Conservation (phyloP, 1,140 invertebrate genomes). For the Lordiphosa clarofinis region DNA sequence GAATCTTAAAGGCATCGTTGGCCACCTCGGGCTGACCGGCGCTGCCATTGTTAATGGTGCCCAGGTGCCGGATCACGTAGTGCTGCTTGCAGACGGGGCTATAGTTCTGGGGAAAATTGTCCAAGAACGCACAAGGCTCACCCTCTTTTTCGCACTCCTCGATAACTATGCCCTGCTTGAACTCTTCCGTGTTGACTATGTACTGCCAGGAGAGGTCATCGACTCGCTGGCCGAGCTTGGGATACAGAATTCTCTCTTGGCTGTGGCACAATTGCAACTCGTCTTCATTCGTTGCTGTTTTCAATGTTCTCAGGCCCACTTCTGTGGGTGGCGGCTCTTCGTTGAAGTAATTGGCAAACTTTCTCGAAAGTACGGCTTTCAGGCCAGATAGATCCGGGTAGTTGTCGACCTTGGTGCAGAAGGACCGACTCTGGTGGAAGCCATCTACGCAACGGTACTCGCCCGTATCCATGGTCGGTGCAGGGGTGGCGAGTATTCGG, state of each 20-base stretch:
- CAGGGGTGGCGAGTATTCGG: neutral
- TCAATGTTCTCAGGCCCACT: constrained; percentile 45
- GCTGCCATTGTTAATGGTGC: constrained; percentile 38
- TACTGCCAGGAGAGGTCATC: constrained; percentile 61
- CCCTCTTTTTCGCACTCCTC: constrained; percentile 76
- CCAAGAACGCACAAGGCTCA: constrained; percentile 63
- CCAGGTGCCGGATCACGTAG: constrained; percentile 79
- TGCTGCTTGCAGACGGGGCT: constrained; percentile 83
- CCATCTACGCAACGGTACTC: constrained; percentile 40
- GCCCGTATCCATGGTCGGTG: neutral
- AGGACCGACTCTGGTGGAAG: constrained; percentile 43
- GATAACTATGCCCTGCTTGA: constrained; percentile 66
- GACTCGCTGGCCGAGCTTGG: constrained; percentile 34
- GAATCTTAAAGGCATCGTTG: constrained; percentile 81
- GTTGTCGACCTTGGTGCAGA: constrained; percentile 65
- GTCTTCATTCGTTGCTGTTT: constrained; percentile 47
- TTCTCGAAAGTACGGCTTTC: constrained; percentile 35
- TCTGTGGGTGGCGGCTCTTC: constrained; percentile 44
- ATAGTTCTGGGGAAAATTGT: constrained; percentile 80
- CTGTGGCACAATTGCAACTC: constrained; percentile 54
- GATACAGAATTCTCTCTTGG: constrained; percentile 37
- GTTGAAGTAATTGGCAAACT: constrained; percentile 59
- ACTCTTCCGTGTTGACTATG: constrained; percentile 68
- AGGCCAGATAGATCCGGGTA: constrained; percentile 56
- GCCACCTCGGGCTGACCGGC: constrained; percentile 34